Evolutionary conservation across 2,797 vertebrate species (phyloP).

Genomic region (Sebastiscus albofasciatus): DNA sequence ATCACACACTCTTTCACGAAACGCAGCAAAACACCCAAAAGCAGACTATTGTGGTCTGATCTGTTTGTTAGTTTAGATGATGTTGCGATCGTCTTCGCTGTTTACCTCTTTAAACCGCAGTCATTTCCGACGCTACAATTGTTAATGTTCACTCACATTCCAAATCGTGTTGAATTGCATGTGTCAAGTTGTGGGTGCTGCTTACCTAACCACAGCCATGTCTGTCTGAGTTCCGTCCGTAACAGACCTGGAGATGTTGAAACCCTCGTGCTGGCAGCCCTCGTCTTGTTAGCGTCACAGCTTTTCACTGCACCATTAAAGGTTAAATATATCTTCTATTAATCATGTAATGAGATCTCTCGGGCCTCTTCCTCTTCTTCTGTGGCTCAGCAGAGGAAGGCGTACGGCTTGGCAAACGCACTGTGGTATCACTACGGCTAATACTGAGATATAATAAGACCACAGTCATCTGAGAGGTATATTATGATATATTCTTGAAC

Average conservation of each 20-base stretch:
- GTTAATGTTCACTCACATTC: constrained; percentile 31
- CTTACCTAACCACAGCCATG: constrained; percentile 50
- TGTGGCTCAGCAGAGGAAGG: constrained; percentile 38
- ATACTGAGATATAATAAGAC: constrained; percentile 63
- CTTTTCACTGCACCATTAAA: constrained; percentile 51
- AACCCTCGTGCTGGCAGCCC: constrained; percentile 17
- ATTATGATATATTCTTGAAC: constrained; percentile 57
- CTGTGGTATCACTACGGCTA: constrained; percentile 52
- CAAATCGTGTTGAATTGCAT: constrained; percentile 52
- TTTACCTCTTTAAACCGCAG: constrained; percentile 40
- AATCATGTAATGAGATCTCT: constrained; percentile 57
- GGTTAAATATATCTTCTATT: constrained; percentile 66
- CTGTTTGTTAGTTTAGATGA: constrained; percentile 57
- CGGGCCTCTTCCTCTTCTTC: constrained; percentile 36
- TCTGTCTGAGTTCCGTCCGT: constrained; percentile 32
- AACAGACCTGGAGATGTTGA: constrained; percentile 44
- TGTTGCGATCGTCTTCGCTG: constrained; percentile 17
- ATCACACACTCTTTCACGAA: not conserved
- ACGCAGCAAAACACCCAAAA: constrained; percentile 10
- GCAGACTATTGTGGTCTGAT: constrained; percentile 17
- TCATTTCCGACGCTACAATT: constrained; percentile 34
- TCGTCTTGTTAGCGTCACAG: constrained; percentile 41
- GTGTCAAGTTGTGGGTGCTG: constrained; percentile 54
- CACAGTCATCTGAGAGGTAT: constrained; percentile 40
- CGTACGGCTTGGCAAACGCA: constrained; percentile 33